A percentile compares a stretch with the other conserved stretches of the same genome.
phyloP scores from a whole-genome alignment of 2,113 vertebrate genomes.

The Daboia siamensis region DNA sequence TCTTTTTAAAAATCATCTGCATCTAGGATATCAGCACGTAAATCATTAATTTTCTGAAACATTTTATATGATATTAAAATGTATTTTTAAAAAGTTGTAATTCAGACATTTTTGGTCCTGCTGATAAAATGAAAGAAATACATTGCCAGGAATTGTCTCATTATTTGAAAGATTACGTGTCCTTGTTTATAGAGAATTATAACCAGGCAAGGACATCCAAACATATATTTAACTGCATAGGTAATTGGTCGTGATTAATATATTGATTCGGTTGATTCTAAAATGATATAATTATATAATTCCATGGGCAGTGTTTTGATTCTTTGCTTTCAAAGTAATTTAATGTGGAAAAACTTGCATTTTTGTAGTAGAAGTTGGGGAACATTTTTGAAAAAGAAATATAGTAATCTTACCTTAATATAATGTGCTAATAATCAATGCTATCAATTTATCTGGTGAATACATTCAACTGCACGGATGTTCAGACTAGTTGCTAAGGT shows the following conservation, averaged over 20 bases:
- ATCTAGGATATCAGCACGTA: conserved; percentile 5
- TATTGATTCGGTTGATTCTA: background rate
- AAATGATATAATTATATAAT: background rate
- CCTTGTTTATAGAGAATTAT: background rate
- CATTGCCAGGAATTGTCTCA: background rate
- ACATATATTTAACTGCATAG: background rate
- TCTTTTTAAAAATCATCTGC: background rate
- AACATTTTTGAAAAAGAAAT: background rate
- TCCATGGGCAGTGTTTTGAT: background rate
- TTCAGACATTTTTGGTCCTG: background rate
- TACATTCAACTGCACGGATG: background rate
- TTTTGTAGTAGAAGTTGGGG: background rate
- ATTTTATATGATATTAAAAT: background rate
- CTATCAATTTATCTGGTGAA: background rate
- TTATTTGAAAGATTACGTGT: background rate
- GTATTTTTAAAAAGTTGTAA: background rate
- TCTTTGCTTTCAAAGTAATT: background rate
- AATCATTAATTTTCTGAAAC: background rate
- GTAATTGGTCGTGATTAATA: background rate
- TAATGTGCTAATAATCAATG: background rate
- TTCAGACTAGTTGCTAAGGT: conserved; percentile 45
- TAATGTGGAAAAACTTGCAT: background rate
- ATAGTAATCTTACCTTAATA: background rate
- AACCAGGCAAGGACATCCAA: background rate
- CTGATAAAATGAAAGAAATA: conserved; percentile 1